Evolutionary conservation across 2,888 invertebrate species (phyloP).

Genomic region (Ceramica pisi): DNA sequence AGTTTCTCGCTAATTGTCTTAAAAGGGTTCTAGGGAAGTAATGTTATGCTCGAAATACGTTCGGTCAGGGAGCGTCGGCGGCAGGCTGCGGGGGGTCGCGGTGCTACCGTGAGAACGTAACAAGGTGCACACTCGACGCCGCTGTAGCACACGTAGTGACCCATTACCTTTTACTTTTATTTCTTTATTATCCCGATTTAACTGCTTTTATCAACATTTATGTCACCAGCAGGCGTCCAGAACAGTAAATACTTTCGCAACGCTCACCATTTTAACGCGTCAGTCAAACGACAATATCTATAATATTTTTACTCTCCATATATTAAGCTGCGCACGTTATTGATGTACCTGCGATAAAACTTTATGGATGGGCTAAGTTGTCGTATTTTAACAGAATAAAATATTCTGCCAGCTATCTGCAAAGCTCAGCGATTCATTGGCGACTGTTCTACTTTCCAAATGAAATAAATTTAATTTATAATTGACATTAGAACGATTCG

Average conservation of each 20-base stretch:
- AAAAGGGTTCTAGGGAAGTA: conserved; percentile 77
- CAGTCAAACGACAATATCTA: conserved; percentile 77
- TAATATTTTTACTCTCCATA: conserved; percentile 73
- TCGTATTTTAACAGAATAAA: conserved; percentile 10
- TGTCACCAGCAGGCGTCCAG: conserved; percentile 76
- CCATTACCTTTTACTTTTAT: conserved; percentile 81
- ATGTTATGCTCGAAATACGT: conserved; percentile 78
- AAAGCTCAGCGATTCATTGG: conserved; percentile 23
- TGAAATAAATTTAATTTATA: conserved; percentile 44
- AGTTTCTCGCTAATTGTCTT: conserved; percentile 71
- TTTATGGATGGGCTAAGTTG: conserved; percentile 32
- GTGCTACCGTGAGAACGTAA: conserved; percentile 81
- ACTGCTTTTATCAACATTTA: conserved; percentile 81
- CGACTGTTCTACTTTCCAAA: conserved; percentile 21
- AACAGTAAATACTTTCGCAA: conserved; percentile 74
- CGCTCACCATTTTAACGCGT: conserved; percentile 73
- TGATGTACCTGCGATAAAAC: conserved; percentile 53
- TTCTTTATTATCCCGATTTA: conserved; percentile 79
- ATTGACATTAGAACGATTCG: conserved; percentile 39
- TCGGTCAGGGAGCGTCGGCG: conserved; percentile 63
- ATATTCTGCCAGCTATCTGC: conserved; percentile 22
- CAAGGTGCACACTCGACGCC: conserved; percentile 77
- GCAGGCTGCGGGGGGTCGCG: conserved; percentile 32
- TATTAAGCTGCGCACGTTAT: conserved; percentile 69
- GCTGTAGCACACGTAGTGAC: conserved; percentile 78